Conservation (phyloP, 1,140 invertebrate species). For the Heliconius hermathena region DNA sequence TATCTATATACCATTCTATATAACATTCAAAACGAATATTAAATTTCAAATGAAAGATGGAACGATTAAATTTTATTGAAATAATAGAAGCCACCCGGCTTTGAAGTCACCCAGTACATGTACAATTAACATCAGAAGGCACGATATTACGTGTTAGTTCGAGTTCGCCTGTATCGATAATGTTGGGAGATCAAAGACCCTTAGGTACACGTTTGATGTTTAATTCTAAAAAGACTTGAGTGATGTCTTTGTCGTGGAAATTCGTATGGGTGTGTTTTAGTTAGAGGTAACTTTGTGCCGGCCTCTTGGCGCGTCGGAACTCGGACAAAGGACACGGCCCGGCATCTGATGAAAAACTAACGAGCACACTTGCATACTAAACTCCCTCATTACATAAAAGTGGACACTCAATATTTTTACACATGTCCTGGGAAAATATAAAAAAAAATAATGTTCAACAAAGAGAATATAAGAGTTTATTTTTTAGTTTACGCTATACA, state of each 20-base stretch:
- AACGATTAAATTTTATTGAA: conserved; percentile 49
- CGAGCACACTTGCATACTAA: conserved; percentile 39
- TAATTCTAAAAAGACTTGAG: conserved; percentile 69
- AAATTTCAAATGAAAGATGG: conserved; percentile 42
- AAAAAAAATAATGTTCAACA: not conserved
- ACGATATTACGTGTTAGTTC: conserved; percentile 56
- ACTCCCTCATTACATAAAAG: conserved; percentile 28
- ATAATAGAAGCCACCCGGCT: conserved; percentile 43
- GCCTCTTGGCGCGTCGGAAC: conserved; percentile 55
- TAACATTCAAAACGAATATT: conserved; percentile 17
- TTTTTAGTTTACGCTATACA: no score
- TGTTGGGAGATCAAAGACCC: conserved; percentile 67
- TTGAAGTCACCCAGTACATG: conserved; percentile 47
- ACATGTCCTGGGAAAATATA: not conserved
- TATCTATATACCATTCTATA: not conserved
- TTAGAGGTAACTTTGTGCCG: conserved; percentile 52
- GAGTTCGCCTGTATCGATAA: conserved; percentile 69
- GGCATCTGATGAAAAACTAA: conserved; percentile 60
- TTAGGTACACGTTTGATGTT: conserved; percentile 70
- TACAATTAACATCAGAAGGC: conserved; percentile 56
- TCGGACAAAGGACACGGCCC: conserved; percentile 45
- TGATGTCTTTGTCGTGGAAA: conserved; percentile 70
- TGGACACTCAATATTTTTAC: conserved; percentile 10
- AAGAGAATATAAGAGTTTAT: no score
- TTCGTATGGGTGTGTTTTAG: conserved; percentile 57